These are phyloP conservation scores for Neopelma chrysocephalum DNA, from an alignment of 2,797 vertebrate species.

Conservation along the genomic window DNA sequence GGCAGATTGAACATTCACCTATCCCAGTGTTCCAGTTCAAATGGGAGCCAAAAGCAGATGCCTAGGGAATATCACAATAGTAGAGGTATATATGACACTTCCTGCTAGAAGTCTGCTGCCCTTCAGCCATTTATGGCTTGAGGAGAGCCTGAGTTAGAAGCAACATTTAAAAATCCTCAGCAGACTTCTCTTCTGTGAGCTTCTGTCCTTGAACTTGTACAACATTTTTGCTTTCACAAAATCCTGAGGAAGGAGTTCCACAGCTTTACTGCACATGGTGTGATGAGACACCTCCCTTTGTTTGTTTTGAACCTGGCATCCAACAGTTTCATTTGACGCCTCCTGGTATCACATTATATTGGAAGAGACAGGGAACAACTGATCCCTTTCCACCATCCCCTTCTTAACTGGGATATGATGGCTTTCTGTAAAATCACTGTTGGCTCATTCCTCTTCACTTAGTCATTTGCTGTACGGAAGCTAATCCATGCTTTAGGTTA, in stretches of 20 bases:
- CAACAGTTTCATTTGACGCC: neutral
- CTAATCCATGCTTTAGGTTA: neutral
- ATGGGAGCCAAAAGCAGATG: neutral
- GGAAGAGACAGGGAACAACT: neutral
- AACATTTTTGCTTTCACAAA: neutral
- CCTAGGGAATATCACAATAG: neutral
- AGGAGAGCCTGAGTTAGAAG: neutral
- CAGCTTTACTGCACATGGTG: neutral
- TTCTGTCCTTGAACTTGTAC: neutral
- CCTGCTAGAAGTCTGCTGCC: neutral
- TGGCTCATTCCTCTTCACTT: neutral
- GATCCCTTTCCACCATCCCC: neutral
- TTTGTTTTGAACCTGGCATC: conserved; percentile 4
- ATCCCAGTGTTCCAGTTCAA: neutral
- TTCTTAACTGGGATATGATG: neutral
- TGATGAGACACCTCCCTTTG: neutral
- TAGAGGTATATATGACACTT: neutral
- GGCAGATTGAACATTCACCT: neutral
- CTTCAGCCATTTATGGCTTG: neutral
- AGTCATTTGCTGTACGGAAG: neutral
- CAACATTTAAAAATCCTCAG: neutral
- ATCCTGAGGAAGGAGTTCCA: neutral
- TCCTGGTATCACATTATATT: neutral
- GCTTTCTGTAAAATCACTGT: neutral
- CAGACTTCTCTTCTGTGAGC: neutral